These are phyloP conservation scores for Hippocampus guttulatus DNA, from an alignment of 2,113 vertebrate genomes.

Conservation along the genomic window DNA sequence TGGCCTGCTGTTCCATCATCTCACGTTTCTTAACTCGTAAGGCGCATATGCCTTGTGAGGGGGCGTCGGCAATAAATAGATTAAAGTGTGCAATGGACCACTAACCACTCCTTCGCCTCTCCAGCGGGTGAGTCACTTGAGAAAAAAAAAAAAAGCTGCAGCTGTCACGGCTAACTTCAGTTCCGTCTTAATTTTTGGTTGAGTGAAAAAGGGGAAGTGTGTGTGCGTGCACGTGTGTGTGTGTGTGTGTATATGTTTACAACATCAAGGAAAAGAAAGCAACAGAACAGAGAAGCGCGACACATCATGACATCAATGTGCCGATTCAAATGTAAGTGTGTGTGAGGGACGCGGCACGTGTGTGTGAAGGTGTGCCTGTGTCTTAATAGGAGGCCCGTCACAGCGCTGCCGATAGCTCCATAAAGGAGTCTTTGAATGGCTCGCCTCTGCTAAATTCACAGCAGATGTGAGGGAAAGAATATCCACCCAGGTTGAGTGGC, in stretches of 20 bases:
- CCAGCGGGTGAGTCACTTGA: constrained; percentile 38
- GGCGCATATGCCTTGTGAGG: constrained; percentile 42
- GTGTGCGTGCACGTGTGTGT: neutral
- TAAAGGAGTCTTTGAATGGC: constrained; percentile 77
- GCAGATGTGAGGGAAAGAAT: constrained; percentile 77
- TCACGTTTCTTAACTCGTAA: constrained; percentile 33
- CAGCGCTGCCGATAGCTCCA: constrained; percentile 64
- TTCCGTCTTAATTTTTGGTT: constrained; percentile 34
- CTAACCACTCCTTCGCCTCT: constrained; percentile 37
- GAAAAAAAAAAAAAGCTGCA: constrained; percentile 28
- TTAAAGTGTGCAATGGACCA: constrained; percentile 61
- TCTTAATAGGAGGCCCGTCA: constrained; percentile 68
- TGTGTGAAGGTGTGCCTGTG: constrained; percentile 46
- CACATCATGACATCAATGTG: neutral
- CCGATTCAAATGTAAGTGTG: constrained; percentile 15
- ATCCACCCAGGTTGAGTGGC: constrained; percentile 72
- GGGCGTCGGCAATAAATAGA: constrained; percentile 59
- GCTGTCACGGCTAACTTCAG: constrained; percentile 50
- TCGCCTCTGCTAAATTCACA: constrained; percentile 70
- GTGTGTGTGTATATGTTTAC: constrained; percentile 10
- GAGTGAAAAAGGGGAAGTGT: constrained; percentile 25
- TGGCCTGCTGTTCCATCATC: constrained; percentile 27
- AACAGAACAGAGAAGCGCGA: neutral
- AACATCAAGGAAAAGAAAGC: neutral
- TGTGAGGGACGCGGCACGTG: constrained; percentile 21